Conservation (phyloP, 2,797 vertebrate species). For the Gobionotothen gibberifrons region DNA sequence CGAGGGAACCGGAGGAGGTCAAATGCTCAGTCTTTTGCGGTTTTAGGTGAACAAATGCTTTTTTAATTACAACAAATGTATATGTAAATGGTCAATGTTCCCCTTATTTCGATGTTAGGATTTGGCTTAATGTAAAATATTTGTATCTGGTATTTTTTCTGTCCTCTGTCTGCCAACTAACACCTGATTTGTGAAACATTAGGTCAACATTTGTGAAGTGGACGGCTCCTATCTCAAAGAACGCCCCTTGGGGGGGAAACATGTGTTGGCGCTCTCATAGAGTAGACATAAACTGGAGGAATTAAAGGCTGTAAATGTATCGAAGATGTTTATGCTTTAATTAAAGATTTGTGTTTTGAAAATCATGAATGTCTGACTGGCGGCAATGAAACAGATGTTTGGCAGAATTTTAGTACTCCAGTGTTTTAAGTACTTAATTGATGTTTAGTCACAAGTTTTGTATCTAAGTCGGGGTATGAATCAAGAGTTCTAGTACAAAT, state of each 20-base stretch:
- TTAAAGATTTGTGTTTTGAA: constrained; percentile 23
- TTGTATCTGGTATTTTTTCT: background rate
- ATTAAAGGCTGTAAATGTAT: constrained; percentile 33
- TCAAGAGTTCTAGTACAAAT: constrained; percentile 11
- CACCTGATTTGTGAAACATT: constrained; percentile 19
- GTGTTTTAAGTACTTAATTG: constrained; percentile 26
- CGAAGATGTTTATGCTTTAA: background rate
- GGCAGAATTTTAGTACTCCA: background rate
- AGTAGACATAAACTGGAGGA: constrained; percentile 31
- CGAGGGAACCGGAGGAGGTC: too few species aligned
- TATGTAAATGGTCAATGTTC: background rate
- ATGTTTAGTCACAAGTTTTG: background rate
- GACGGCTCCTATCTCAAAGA: constrained; percentile 12
- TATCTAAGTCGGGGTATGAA: constrained; percentile 23
- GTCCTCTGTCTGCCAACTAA: constrained; percentile 11
- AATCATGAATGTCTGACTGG: constrained; percentile 23
- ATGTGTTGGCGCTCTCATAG: background rate
- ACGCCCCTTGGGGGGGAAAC: background rate
- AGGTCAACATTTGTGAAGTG: constrained; percentile 21
- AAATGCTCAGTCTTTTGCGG: too few species aligned
- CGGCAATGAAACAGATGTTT: constrained; percentile 14
- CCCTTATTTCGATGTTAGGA: background rate
- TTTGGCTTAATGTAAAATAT: constrained; percentile 9
- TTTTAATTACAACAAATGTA: constrained; percentile 6
- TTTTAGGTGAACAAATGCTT: constrained; percentile 4